Percentiles rank a stretch among this genome's conserved stretches.
Conservation (phyloP, 2,888 invertebrate genomes). For the Andrena dorsata region DNA sequence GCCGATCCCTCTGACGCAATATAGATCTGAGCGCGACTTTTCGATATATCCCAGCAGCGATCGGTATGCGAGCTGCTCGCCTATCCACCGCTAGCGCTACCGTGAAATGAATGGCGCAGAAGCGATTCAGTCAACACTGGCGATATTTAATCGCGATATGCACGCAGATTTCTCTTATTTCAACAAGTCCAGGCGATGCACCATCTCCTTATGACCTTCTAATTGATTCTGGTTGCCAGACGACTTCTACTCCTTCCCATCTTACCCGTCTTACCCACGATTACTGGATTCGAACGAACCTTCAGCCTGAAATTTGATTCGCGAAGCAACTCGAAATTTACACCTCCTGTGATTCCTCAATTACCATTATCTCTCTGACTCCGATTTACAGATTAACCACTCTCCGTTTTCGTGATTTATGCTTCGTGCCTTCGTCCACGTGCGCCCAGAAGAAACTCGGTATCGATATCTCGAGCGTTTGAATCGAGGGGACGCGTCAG, state of each 20-base stretch:
- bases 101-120: constrained; percentile 18
- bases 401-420: constrained; percentile 42
- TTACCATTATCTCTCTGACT: background rate
- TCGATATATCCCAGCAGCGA: constrained; percentile 51
- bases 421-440: constrained; percentile 14
- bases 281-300: background rate
- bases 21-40: constrained; percentile 53
- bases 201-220: constrained; percentile 5
- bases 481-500: background rate
- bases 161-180: background rate
- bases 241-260: constrained; percentile 5
- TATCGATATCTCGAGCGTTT: constrained; percentile 8
- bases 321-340: no score
- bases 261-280: background rate
- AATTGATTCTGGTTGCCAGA: constrained; percentile 16
- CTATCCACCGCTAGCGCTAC: constrained; percentile 37
- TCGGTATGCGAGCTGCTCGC: constrained; percentile 39
- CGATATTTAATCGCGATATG: constrained; percentile 28
- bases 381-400: background rate
- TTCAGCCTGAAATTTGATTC: background rate
- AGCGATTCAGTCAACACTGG: constrained; percentile 25
- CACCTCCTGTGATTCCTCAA: no score
- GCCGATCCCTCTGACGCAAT: constrained; percentile 50
- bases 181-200: background rate
- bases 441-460: constrained; percentile 29